A percentile compares a stretch with the other conserved stretches of the same genome.
Evolutionary conservation across 2,113 vertebrate species (phyloP).

Genomic region (Pandion haliaetus): DNA sequence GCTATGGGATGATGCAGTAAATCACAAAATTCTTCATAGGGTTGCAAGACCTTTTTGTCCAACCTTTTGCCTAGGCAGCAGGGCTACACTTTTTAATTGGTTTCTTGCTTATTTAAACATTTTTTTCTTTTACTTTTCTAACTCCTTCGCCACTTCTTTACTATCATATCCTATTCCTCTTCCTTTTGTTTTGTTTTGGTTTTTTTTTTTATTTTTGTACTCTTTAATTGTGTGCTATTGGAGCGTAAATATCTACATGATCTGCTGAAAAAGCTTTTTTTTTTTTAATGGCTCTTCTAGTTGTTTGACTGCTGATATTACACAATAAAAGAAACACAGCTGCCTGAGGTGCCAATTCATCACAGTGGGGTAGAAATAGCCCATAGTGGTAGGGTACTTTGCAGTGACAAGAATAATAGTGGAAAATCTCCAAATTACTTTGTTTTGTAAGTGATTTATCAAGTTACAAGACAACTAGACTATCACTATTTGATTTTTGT

Average conservation of each 20-base stretch:
- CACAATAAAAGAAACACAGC: background rate
- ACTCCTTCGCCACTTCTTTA: background rate
- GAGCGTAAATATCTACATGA: background rate
- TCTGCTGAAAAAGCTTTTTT: background rate
- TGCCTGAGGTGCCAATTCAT: background rate
- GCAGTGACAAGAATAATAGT: background rate
- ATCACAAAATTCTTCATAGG: background rate
- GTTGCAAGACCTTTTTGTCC: background rate
- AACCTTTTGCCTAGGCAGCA: background rate
- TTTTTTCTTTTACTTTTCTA: background rate
- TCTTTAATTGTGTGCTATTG: background rate
- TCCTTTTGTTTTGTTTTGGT: fast-evolving
- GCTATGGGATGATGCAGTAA: background rate
- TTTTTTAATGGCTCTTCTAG: background rate
- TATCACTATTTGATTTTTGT: background rate
- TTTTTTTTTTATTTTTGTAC: background rate
- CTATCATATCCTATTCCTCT: background rate
- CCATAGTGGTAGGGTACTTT: background rate
- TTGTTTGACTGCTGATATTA: background rate
- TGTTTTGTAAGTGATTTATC: background rate
- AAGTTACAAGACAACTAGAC: background rate
- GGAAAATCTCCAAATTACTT: background rate
- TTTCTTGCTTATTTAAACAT: background rate
- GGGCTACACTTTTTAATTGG: background rate
- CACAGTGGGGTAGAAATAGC: background rate